Evolutionary conservation across 2,888 invertebrate species (phyloP).

Genomic region (Mechanitis messenoides): DNA sequence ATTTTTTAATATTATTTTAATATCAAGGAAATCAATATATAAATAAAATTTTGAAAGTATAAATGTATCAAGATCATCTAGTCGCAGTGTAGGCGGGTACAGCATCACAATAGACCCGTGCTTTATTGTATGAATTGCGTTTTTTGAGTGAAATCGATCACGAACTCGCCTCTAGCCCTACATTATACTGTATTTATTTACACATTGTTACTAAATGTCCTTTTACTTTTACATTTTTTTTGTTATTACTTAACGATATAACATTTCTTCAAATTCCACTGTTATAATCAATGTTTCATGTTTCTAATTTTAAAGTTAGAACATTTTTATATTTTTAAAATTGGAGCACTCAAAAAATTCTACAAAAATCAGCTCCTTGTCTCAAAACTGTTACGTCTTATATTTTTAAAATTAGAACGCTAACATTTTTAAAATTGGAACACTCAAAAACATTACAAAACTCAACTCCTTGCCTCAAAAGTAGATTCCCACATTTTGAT

Average conservation of each 20-base stretch:
- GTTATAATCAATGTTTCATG: no score
- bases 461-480: constrained; percentile 17
- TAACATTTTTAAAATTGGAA: no score
- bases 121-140: constrained; percentile 69
- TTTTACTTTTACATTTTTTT: constrained; percentile 20
- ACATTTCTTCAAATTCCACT: no score
- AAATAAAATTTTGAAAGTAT: background rate
- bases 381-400: no score
- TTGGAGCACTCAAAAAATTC: no score
- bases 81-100: constrained; percentile 43
- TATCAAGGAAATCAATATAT: no score
- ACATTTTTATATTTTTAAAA: no score
- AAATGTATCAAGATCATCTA: constrained; percentile 47
- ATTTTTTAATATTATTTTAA: background rate
- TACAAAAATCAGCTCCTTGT: no score
- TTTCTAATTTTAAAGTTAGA: no score
- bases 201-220: constrained; percentile 44
- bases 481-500: constrained; percentile 26
- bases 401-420: no score
- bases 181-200: constrained; percentile 60
- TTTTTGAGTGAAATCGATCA: constrained; percentile 72
- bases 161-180: constrained; percentile 45
- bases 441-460: constrained; percentile 8
- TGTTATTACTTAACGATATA: constrained; percentile 5
- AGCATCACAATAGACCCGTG: constrained; percentile 62